phyloP scores from a whole-genome alignment of 2,797 vertebrate species.

The Leptatherina wallacei region DNA sequence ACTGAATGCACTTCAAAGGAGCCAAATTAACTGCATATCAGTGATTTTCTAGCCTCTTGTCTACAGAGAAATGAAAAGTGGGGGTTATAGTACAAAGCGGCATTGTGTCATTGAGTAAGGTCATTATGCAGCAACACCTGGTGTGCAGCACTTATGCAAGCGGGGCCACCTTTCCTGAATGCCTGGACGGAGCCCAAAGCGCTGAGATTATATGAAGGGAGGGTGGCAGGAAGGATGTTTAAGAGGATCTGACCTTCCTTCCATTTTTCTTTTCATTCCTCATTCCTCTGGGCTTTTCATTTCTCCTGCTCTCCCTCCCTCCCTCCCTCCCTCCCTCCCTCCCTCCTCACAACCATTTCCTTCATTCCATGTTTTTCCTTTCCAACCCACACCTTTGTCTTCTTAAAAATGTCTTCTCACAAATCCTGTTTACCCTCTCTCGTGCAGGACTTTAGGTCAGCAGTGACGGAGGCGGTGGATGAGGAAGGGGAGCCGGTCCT shows the following conservation, averaged over 20 bases:
- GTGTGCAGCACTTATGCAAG: conserved; percentile 55
- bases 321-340: conserved; percentile 30
- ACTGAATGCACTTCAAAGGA: conserved; percentile 31
- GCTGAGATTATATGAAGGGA: conserved; percentile 63
- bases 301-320: conserved; percentile 39
- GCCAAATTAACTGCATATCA: conserved; percentile 17
- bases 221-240: conserved; percentile 79
- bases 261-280: conserved; percentile 59
- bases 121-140: conserved; percentile 76
- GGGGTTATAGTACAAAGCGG: conserved; percentile 16
- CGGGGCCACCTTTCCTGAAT: conserved; percentile 71
- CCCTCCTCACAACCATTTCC: conserved; percentile 32
- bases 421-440: conserved; percentile 17
- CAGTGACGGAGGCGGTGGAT: conserved; percentile 77
- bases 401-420: conserved; percentile 11
- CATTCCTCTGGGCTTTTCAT: conserved; percentile 57
- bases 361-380: conserved; percentile 8
- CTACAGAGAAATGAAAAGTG: conserved; percentile 35
- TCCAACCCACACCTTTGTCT: conserved; percentile 7
- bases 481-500: conserved; percentile 80
- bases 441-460: conserved; percentile 88
- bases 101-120: conserved; percentile 61
- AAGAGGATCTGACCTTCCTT: conserved; percentile 78
- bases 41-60: conserved; percentile 21
- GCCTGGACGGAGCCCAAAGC: conserved; percentile 68